phyloP scores from a whole-genome alignment of 2,797 vertebrate genomes.

The Garrulus glandarius region DNA sequence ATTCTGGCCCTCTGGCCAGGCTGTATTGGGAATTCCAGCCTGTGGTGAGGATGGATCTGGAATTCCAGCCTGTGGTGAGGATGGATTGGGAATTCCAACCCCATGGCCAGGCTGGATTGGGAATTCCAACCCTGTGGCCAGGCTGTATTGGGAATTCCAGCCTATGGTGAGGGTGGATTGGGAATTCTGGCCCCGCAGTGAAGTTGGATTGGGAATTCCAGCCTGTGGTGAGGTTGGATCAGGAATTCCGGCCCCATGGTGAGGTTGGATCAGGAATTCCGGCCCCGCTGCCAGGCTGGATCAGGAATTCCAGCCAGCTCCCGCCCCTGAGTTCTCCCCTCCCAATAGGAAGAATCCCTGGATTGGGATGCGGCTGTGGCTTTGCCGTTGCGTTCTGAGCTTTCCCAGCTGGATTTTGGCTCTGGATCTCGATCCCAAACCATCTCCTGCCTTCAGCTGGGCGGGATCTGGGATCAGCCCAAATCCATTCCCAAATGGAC shows the following conservation, averaged over 20 bases:
- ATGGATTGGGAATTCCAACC: not conserved
- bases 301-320: not conserved
- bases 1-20: fast-evolving
- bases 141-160: too few relatives aligned
- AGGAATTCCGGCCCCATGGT: not conserved
- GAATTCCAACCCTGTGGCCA: not conserved
- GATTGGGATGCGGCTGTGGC: not conserved
- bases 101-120: fast-evolving
- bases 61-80: not conserved
- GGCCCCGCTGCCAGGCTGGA: fast-evolving
- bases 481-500: fast-evolving
- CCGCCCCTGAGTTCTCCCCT: not conserved
- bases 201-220: not conserved
- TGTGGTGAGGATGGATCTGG: fast-evolving
- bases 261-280: not conserved
- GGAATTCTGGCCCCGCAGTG: fast-evolving
- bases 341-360: fast-evolving
- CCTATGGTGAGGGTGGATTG: too few relatives aligned
- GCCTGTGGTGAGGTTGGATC: too few relatives aligned
- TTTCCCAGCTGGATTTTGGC: not conserved
- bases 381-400: fast-evolving
- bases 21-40: not conserved
- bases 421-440: not conserved
- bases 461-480: fast-evolving
- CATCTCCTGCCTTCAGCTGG: fast-evolving